These are phyloP conservation scores for Vultur gryphus DNA, from an alignment of 2,797 vertebrate species.

Conservation along the genomic window DNA sequence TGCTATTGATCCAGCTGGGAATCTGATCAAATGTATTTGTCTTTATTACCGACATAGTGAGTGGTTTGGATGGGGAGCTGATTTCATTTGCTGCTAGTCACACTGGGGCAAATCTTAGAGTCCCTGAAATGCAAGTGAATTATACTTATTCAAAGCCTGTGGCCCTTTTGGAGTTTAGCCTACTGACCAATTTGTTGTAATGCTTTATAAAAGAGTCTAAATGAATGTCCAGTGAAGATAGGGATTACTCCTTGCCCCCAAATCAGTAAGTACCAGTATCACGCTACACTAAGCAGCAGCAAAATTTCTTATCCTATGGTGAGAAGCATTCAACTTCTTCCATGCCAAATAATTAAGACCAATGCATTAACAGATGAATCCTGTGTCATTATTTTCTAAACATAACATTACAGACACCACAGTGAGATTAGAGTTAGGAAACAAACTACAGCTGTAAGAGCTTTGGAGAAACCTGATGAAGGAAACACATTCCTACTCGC, in stretches of 20 bases:
- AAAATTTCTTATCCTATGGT: not conserved
- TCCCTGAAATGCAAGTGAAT: not conserved
- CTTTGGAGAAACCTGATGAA: not conserved
- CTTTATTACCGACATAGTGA: not conserved
- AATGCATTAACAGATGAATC: not conserved
- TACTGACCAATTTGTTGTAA: not conserved
- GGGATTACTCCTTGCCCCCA: not conserved
- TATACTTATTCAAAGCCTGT: not conserved
- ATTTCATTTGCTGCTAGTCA: slow-evolving; percentile 2
- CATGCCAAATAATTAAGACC: not conserved
- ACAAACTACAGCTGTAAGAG: not conserved
- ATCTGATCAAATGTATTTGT: slow-evolving; percentile 39
- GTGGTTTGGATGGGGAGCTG: not conserved
- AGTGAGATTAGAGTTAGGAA: not conserved
- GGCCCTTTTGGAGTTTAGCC: not conserved
- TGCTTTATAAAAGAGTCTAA: not conserved
- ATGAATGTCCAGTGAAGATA: not conserved
- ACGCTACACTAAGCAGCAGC: not conserved
- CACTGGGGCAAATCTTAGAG: not conserved
- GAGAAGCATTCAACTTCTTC: not conserved
- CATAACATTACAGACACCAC: not conserved
- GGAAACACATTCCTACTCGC: not conserved
- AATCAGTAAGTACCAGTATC: not conserved
- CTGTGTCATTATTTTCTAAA: not conserved
- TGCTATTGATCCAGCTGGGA: slow-evolving; percentile 45